Evolutionary conservation across 1,140 invertebrate genomes (phyloP).

Genomic region (Drosophila ogumai): DNA sequence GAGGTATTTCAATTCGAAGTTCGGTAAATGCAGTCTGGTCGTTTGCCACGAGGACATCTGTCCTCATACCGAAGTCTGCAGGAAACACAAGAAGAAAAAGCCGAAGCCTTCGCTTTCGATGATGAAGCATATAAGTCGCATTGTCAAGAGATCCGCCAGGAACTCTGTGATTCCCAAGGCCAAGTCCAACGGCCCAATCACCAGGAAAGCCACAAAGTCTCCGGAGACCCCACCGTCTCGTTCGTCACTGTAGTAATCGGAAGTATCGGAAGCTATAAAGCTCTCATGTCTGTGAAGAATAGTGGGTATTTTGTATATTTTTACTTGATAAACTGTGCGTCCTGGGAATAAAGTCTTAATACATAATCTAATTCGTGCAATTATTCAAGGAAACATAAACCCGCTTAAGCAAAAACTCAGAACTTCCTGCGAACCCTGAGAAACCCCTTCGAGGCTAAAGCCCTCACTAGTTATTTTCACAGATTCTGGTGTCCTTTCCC

Average conservation of each 20-base stretch:
- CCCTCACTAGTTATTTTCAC: conserved; percentile 12
- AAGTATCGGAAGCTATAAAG: neutral
- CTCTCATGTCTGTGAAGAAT: neutral
- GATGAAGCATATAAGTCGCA: neutral
- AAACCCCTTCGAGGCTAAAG: neutral
- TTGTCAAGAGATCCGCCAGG: neutral
- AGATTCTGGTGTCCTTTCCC: neutral
- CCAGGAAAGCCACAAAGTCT: neutral
- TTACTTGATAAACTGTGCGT: neutral
- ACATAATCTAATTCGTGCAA: neutral
- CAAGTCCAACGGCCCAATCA: no score
- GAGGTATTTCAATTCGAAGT: conserved; percentile 29
- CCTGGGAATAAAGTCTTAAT: neutral
- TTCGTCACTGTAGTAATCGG: no score
- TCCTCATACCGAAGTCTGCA: neutral
- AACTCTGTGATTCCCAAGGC: neutral
- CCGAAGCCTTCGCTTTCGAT: neutral
- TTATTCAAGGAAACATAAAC: neutral
- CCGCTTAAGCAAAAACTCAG: neutral
- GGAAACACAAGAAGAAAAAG: neutral
- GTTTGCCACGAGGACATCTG: conserved; percentile 1
- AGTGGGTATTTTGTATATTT: neutral
- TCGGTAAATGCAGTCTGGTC: neutral
- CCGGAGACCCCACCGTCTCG: neutral
- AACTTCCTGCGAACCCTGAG: neutral